Conservation (phyloP, 2,797 vertebrate species). For the Yasuhikotakia modesta region DNA sequence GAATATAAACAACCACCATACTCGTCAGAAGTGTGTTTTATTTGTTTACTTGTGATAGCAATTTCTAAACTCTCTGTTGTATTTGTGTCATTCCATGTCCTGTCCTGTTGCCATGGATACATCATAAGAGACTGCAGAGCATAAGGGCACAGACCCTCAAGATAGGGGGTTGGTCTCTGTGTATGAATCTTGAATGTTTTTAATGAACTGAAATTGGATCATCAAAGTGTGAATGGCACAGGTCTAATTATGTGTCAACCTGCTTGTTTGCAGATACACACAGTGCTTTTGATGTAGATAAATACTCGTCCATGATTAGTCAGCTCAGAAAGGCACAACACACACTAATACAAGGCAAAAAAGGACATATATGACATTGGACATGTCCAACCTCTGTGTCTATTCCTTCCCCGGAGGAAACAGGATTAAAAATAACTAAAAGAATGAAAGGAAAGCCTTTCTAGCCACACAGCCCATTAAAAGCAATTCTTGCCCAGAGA, state of each 20-base stretch:
- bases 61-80: conserved; percentile 31
- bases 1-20: neutral
- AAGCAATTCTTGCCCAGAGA: conserved; percentile 48
- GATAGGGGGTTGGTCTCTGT: conserved; percentile 38
- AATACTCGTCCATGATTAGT: conserved; percentile 13
- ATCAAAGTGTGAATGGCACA: conserved; percentile 31
- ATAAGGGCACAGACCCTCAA: conserved; percentile 43
- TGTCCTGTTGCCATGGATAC: conserved; percentile 57
- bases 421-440: conserved; percentile 20
- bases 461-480: conserved; percentile 49
- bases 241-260: conserved; percentile 25
- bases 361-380: conserved; percentile 14
- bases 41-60: conserved; percentile 12
- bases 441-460: conserved; percentile 35
- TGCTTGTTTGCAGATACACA: conserved; percentile 28
- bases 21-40: neutral
- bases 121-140: conserved; percentile 46
- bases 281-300: conserved; percentile 13
- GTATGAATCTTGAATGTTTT: conserved; percentile 35
- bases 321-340: too few relatives aligned
- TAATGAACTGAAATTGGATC: conserved; percentile 32
- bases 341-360: conserved; percentile 7
- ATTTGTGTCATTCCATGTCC: conserved; percentile 40
- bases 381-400: conserved; percentile 22
- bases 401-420: conserved; percentile 31